Evolutionary conservation across 2,113 vertebrate genomes (phyloP).

Genomic region (Catagonus wagneri): DNA sequence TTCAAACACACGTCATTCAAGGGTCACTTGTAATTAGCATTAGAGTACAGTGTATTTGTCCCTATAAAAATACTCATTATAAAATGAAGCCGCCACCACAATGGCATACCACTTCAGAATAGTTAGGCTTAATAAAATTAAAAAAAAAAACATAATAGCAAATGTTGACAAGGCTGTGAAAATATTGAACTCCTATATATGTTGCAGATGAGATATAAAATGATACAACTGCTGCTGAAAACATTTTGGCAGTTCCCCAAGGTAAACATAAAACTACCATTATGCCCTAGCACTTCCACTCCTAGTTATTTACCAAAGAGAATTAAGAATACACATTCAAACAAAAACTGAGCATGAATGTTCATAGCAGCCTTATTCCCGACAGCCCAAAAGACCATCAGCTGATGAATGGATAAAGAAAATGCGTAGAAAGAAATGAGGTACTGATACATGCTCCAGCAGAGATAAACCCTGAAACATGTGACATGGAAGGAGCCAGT

Average conservation of each 20-base stretch:
- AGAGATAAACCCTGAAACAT: conserved; percentile 20
- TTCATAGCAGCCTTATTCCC: not conserved
- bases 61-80: not conserved
- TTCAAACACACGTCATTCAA: too few relatives aligned
- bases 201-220: not conserved
- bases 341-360: conserved; percentile 46
- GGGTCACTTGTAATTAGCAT: not conserved
- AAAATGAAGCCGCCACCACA: conserved; percentile 1
- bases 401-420: not conserved
- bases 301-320: conserved; percentile 22
- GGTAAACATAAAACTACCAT: not conserved
- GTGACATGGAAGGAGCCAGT: not conserved
- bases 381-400: not conserved
- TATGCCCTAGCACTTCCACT: not conserved
- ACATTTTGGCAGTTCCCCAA: not conserved
- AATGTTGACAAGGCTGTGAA: not conserved
- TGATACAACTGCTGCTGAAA: not conserved
- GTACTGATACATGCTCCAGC: not conserved
- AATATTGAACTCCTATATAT: not conserved
- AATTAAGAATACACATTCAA: conserved; percentile 5
- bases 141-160: not conserved
- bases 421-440: not conserved
- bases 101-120: not conserved
- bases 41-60: not conserved
- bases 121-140: not conserved